Percentiles rank a stretch among this genome's conserved stretches.
Conservation (phyloP, 2,888 invertebrate species). For the Mechanitis messenoides region DNA sequence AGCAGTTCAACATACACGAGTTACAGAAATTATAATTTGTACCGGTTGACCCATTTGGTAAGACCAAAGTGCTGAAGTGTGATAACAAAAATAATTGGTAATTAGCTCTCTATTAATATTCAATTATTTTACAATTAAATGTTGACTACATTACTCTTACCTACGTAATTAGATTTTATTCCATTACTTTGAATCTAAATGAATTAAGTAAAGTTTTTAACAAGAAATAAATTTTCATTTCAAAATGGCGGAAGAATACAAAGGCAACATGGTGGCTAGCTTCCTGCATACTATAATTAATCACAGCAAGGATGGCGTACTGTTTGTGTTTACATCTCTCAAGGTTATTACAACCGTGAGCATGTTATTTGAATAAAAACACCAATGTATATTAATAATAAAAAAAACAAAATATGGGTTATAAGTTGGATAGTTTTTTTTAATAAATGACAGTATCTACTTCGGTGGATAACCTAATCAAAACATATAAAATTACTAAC, state of each 20-base stretch:
- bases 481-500: too few relatives aligned
- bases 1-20: constrained; percentile 16
- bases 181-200: too few relatives aligned
- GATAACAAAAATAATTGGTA: constrained; percentile 25
- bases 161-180: too few relatives aligned
- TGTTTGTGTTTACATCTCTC: neutral
- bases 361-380: neutral
- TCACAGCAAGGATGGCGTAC: constrained; percentile 1
- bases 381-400: neutral
- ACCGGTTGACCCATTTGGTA: constrained; percentile 56
- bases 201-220: too few relatives aligned
- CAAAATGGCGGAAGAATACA: constrained; percentile 2
- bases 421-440: too few relatives aligned
- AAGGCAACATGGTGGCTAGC: constrained; percentile 3
- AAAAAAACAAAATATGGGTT: too few relatives aligned
- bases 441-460: too few relatives aligned
- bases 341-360: constrained; percentile 1
- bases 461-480: too few relatives aligned
- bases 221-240: neutral
- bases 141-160: too few relatives aligned
- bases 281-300: constrained; percentile 5
- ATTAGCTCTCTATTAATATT: constrained; percentile 13
- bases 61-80: constrained; percentile 34
- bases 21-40: constrained; percentile 55
- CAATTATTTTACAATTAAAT: too few relatives aligned